Base-by-base conservation (phyloP, 2,113 vertebrate species). In the Artemisiospiza belli region DNA sequence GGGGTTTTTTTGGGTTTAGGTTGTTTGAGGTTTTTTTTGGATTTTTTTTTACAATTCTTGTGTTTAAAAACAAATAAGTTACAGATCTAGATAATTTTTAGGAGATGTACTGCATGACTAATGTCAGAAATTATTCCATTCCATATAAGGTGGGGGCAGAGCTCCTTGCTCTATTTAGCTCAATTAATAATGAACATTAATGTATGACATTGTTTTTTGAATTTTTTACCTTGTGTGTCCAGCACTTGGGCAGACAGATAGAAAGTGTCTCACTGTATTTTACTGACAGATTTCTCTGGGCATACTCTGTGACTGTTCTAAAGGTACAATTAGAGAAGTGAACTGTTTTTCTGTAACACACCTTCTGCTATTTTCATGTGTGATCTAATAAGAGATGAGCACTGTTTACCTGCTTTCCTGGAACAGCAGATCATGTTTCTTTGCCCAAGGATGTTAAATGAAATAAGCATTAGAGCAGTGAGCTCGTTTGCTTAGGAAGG, bases 141-240 rank as follows among this genome's bases (percentile, higher is more conserved):
- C 43, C 14, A 3, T 44, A 11, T 19, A 22, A 33, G 11, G 14
- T 25, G 13, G 5, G 28, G 7, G 16, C 6, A 12, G 20, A 64
- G 15, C 10, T 89, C 20, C 70, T 89, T 85, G 67, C 23, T 51
- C 58, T 87, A 7, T 61, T 75, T 82, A 91, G 12, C 54, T 91
- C 41, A 69, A 47, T 91, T 89, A 95, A 90, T 92, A 89, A 94
- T 73, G 67, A 87, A 35, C 33, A 47, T 64, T 91, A 89, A 90
- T 89, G 70, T 87, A 69, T 72, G 43, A 77, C 24, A 8, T 70
- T 89, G 87, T 76, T 92, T 72, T 31, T 92, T 92, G 23, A 51
- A 39, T 94, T 62, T 95, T 76, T 94, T 68, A 62, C 70, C 43
- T 78, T 66, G 37, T 49, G 25, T 43, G 33, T 54, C 80, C 77